These are phyloP conservation scores for Montipora sp. DNA, from an alignment of 64 coral and sea anemone genomes.

Conservation along the genomic window DNA sequence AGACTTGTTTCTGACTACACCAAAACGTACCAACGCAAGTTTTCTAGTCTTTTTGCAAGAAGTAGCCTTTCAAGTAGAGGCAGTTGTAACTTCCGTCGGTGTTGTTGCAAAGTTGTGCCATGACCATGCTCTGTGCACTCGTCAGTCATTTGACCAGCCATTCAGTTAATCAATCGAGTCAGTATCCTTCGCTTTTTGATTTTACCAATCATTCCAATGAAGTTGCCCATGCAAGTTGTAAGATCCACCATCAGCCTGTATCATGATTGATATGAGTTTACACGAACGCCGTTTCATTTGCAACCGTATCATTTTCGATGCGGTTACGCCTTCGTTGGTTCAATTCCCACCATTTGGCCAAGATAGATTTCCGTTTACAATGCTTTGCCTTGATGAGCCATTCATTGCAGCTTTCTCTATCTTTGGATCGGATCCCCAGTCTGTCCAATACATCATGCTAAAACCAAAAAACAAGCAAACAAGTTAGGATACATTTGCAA, in stretches of 20 bases:
- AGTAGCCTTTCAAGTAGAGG: conserved; percentile 18
- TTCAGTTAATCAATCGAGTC: no score
- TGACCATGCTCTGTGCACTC: conserved; percentile 37
- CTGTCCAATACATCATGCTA: conserved; percentile 72
- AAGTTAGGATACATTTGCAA: no score
- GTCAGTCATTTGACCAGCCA: neutral
- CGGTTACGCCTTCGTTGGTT: no score
- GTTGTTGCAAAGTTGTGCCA: conserved; percentile 68
- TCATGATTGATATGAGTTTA: no score
- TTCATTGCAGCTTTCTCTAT: conserved; percentile 73
- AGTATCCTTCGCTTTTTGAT: no score
- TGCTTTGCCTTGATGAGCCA: conserved; percentile 43
- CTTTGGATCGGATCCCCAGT: conserved; percentile 75
- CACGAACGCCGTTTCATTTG: no score
- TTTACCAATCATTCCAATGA: neutral
- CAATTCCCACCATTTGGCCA: conserved; percentile 73
- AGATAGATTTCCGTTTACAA: conserved; percentile 64
- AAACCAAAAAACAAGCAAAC: neutral
- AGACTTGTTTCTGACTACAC: no score
- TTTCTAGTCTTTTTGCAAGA: conserved; percentile 47
- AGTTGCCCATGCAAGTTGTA: conserved; percentile 9
- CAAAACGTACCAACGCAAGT: conserved; percentile 50
- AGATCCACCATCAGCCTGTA: conserved; percentile 3
- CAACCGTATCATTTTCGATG: no score
- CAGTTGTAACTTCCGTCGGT: conserved; percentile 55